Evolutionary conservation across 2,113 vertebrate species (phyloP), one percentile per base, ranked within the genome.

Genomic region (Anarrhichthys ocellatus): DNA sequence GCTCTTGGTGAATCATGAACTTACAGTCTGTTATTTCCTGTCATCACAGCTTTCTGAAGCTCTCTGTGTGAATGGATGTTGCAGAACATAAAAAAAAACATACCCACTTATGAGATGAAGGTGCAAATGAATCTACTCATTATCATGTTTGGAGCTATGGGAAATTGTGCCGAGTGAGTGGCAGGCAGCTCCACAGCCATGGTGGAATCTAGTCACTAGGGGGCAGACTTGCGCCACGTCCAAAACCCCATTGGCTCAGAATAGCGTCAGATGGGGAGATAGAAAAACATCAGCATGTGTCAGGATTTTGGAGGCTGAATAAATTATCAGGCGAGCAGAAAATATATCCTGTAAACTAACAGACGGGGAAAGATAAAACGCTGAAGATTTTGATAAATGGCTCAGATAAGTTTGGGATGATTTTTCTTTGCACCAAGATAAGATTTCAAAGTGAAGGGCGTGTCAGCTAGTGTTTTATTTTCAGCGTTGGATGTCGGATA

Each of bases 151-250:
- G 15, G 32, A 62, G 50, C 5, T 59, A 5, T 27, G 54, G 72
- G 32, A 20, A 29, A 18, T 5, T 40, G 36, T 9, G 9, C 10
- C 1, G 20, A 11, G 32, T 20, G 48, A 40, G 22, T 6, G 46
- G 38, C 20, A 6, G 15, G 48, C 20, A 1, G 46, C 7, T 2
- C 52, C 27, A 24, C 15, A 4, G 27, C 24, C 29, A 7, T 69
- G 63, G 4, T 4, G 22, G 6, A 11, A 9, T 54, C 27, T 1
- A 2, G 20, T 5, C 93, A 92, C 78, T 63, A 77, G 94, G 86
- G 93, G 93, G 92, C 94, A 94, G 88, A 40, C 82, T 89, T 85
- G 91, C 10, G 54, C 87, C 84, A 81, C 71, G 22, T 17, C 61
- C 27, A 66, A 10, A 10, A 24, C 56, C 10, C 24, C 3, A 10